Evolutionary conservation across 2,888 invertebrate genomes (phyloP).

Genomic region (Thalpophila matura): DNA sequence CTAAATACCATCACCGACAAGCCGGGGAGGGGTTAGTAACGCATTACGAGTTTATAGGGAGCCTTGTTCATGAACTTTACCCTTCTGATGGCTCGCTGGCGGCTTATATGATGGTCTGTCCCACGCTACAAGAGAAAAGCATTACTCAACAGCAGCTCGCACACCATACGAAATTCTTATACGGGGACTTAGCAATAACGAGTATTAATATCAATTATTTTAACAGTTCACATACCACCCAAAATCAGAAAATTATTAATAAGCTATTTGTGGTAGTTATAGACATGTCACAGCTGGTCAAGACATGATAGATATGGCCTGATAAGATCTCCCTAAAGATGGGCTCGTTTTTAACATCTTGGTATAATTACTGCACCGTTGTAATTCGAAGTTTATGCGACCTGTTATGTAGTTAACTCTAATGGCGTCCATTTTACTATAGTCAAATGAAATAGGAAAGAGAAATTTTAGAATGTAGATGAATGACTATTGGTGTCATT

Average conservation of each 20-base stretch:
- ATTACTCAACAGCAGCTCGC: constrained; percentile 85
- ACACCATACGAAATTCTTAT: constrained; percentile 72
- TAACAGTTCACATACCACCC: constrained; percentile 59
- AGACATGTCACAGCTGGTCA: constrained; percentile 50
- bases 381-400: constrained; percentile 27
- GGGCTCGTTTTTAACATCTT: constrained; percentile 9
- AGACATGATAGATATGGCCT: constrained; percentile 52
- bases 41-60: constrained; percentile 79
- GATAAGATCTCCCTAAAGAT: constrained; percentile 12
- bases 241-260: constrained; percentile 62
- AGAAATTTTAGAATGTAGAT: constrained; percentile 49
- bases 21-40: constrained; percentile 82
- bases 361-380: constrained; percentile 11
- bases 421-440: constrained; percentile 43
- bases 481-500: constrained; percentile 45
- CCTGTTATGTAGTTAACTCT: constrained; percentile 25
- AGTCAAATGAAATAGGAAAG: constrained; percentile 55
- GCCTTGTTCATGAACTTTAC: constrained; percentile 84
- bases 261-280: constrained; percentile 54
- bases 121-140: constrained; percentile 88
- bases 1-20: constrained; percentile 85
- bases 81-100: constrained; percentile 88
- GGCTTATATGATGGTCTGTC: constrained; percentile 84
- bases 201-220: constrained; percentile 51
- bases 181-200: constrained; percentile 59